A percentile compares a stretch with the other conserved stretches of the same genome.
Evolutionary conservation across 2,113 vertebrate genomes (phyloP).

Genomic region (Ochotona curzoniae): DNA sequence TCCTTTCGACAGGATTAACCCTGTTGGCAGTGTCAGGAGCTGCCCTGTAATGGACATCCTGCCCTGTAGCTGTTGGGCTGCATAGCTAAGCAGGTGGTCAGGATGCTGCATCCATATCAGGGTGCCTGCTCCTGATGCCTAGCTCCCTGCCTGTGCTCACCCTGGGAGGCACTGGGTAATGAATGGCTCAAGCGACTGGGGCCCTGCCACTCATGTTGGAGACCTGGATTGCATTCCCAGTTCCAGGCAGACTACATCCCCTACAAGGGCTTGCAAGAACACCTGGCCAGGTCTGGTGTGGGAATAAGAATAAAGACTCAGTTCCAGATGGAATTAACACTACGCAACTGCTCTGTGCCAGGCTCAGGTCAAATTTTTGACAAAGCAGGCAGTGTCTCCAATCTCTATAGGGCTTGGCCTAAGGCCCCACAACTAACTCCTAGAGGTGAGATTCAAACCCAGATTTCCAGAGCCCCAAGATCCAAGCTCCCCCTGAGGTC

Average conservation of each 20-base stretch:
- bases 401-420: fast-evolving
- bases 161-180: too few relatives aligned
- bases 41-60: neutral
- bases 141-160: too few relatives aligned
- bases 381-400: neutral
- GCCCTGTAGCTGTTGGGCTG: too few relatives aligned
- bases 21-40: neutral
- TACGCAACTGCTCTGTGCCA: neutral
- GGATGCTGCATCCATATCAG: too few relatives aligned
- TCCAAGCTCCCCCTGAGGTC: neutral
- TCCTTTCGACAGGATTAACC: neutral
- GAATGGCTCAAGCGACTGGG: too few relatives aligned
- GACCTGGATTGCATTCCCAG: too few relatives aligned
- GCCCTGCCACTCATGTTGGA: too few relatives aligned
- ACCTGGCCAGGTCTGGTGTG: neutral
- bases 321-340: neutral
- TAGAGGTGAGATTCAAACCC: neutral
- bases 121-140: too few relatives aligned
- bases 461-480: neutral
- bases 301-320: neutral
- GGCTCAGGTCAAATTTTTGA: neutral
- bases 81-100: too few relatives aligned
- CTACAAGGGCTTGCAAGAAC: neutral
- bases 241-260: neutral
- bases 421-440: neutral